A percentile compares a stretch with the other conserved stretches of the same genome.
phyloP scores from a whole-genome alignment of 2,888 invertebrate genomes.

The Ennomos erosarius region DNA sequence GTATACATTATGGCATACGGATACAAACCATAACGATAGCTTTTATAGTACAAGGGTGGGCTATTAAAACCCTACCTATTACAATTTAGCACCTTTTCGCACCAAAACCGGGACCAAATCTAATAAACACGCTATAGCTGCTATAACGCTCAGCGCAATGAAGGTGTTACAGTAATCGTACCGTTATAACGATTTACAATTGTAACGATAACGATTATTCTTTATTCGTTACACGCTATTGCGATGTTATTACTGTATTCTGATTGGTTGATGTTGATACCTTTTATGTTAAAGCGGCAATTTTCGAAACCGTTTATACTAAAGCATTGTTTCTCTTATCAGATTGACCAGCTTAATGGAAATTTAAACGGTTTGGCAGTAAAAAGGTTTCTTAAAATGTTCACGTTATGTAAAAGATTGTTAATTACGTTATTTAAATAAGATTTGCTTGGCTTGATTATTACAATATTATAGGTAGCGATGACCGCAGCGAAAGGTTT shows the following conservation, averaged over 20 bases:
- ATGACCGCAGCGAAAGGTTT: no score
- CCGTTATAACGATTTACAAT: conserved; percentile 64
- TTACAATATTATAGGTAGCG: no score
- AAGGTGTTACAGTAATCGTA: conserved; percentile 63
- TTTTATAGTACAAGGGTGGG: conserved; percentile 36
- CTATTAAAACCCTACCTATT: conserved; percentile 51
- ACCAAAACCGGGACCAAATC: conserved; percentile 56
- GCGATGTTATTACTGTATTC: conserved; percentile 37
- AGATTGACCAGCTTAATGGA: conserved; percentile 10
- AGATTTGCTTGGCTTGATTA: background rate
- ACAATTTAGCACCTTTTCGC: conserved; percentile 50
- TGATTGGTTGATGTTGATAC: conserved; percentile 42
- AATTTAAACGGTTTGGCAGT: conserved; percentile 17
- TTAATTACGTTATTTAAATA: conserved; percentile 14
- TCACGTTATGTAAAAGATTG: background rate
- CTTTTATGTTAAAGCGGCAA: conserved; percentile 29
- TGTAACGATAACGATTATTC: conserved; percentile 55
- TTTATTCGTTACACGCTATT: conserved; percentile 46
- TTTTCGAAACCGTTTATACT: conserved; percentile 29
- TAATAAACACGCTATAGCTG: conserved; percentile 73
- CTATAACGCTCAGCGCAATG: conserved; percentile 47
- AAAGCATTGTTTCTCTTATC: conserved; percentile 17
- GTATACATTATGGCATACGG: conserved; percentile 17
- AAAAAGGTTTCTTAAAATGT: conserved; percentile 17
- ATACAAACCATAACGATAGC: conserved; percentile 21